These are phyloP conservation scores for Lepus americanus DNA, from an alignment of 2,113 vertebrate genomes.

Conservation along the genomic window DNA sequence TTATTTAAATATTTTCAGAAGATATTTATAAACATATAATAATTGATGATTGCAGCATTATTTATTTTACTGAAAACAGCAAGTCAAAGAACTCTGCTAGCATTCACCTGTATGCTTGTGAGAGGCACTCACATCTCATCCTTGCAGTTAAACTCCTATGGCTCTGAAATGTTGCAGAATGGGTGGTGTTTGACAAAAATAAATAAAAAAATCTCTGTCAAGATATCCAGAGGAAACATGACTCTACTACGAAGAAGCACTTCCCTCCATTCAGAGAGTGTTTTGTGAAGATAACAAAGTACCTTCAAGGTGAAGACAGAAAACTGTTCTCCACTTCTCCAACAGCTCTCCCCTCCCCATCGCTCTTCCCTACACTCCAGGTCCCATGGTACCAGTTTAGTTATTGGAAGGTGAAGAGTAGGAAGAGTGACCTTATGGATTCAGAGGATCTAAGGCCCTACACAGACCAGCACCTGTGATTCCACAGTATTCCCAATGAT, in stretches of 20 bases:
- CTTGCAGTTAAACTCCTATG: background rate
- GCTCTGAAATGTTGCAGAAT: background rate
- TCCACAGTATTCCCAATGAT: background rate
- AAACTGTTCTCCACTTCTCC: background rate
- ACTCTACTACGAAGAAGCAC: background rate
- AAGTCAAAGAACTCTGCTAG: background rate
- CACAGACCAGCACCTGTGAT: background rate
- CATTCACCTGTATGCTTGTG: background rate
- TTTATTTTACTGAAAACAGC: background rate
- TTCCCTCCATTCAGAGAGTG: background rate
- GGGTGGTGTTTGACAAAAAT: background rate
- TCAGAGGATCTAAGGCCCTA: background rate
- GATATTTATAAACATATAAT: background rate
- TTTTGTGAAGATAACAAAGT: background rate
- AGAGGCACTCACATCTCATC: background rate
- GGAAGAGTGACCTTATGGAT: background rate
- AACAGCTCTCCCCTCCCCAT: no score
- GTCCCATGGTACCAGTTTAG: background rate
- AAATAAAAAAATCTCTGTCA: background rate
- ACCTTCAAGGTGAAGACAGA: background rate
- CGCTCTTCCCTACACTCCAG: accelerated
- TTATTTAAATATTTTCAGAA: conserved; percentile 16
- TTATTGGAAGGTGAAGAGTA: background rate
- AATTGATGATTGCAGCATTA: background rate
- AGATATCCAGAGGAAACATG: background rate